phyloP scores from a whole-genome alignment of 2,888 invertebrate genomes.

The Pyrrhia umbra region DNA sequence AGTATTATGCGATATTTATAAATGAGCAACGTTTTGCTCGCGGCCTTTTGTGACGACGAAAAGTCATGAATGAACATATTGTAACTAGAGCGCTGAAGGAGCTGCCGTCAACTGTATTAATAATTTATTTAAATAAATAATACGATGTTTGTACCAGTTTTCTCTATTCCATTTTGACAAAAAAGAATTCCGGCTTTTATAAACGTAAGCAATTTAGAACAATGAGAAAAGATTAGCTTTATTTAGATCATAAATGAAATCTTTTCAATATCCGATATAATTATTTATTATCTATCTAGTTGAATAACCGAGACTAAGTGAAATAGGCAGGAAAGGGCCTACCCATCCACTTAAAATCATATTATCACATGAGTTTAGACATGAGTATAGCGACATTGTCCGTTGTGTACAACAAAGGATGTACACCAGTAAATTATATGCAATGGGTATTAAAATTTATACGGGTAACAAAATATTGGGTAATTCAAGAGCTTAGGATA shows the following conservation, averaged over 20 bases:
- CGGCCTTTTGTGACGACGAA: conserved; percentile 38
- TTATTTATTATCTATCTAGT: neutral
- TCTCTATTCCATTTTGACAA: neutral
- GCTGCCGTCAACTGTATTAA: conserved; percentile 10
- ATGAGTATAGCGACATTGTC: neutral
- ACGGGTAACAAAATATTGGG: neutral
- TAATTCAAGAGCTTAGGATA: neutral
- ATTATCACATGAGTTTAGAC: neutral
- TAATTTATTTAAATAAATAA: conserved; percentile 8
- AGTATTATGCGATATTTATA: conserved; percentile 53
- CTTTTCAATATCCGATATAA: neutral
- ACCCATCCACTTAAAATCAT: neutral
- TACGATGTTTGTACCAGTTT: neutral
- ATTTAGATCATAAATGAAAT: neutral
- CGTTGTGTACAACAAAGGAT: neutral
- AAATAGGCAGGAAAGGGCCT: neutral
- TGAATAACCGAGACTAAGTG: neutral
- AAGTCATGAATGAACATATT: conserved; percentile 51
- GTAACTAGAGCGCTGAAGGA: conserved; percentile 9
- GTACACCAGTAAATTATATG: neutral
- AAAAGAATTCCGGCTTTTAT: too few relatives aligned
- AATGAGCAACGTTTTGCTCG: conserved; percentile 13
- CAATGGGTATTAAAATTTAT: neutral
- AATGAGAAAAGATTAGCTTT: neutral
- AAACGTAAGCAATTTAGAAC: neutral